A percentile compares a stretch with the other conserved stretches of the same genome.
phyloP scores from a whole-genome alignment of 1,140 invertebrate species.

The Drosophila nebulosa region DNA sequence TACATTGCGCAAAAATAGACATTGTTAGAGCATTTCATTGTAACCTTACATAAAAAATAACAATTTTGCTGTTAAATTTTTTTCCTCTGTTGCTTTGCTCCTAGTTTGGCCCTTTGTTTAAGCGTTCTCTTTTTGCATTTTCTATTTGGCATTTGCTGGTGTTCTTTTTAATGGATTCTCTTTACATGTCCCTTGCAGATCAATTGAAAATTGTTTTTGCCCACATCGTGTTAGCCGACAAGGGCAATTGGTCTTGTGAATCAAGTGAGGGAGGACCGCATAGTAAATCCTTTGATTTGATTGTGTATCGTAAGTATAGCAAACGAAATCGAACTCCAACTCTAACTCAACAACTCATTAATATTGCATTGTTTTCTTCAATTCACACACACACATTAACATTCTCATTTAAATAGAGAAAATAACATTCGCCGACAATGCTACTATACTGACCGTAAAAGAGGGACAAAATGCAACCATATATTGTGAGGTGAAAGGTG shows the following conservation, averaged over 20 bases:
- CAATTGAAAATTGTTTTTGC: conserved; percentile 81
- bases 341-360: conserved; percentile 48
- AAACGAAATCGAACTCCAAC: conserved; percentile 7
- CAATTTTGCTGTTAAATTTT: neutral
- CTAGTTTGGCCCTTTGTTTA: conserved; percentile 22
- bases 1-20: no score
- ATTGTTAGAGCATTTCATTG: neutral
- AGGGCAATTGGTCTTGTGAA: conserved; percentile 80
- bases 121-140: conserved; percentile 29
- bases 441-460: conserved; percentile 79
- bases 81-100: neutral
- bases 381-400: neutral
- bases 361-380: conserved; percentile 63
- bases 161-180: conserved; percentile 18
- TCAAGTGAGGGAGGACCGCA: conserved; percentile 57
- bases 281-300: conserved; percentile 79
- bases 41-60: neutral
- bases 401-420: conserved; percentile 62
- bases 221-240: conserved; percentile 75
- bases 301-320: conserved; percentile 80
- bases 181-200: conserved; percentile 39
- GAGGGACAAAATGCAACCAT: conserved; percentile 81
- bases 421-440: conserved; percentile 82
- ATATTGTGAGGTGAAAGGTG: conserved; percentile 82
- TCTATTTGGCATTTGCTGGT: conserved; percentile 42